Evolutionary conservation across 2,797 vertebrate genomes (phyloP).

Genomic region (Diplodus sargus): DNA sequence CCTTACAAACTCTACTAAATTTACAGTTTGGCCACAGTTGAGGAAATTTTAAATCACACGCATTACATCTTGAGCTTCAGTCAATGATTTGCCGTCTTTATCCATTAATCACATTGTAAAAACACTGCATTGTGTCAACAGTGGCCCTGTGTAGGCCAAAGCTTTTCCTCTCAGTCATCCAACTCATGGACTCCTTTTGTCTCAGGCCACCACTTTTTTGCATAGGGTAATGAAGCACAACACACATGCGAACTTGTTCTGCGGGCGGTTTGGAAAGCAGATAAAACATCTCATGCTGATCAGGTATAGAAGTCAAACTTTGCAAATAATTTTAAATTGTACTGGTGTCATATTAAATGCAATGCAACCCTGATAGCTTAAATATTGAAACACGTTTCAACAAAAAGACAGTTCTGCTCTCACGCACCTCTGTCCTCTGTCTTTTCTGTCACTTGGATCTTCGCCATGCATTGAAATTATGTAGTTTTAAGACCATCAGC

Average conservation of each 20-base stretch:
- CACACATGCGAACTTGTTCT: constrained; percentile 33
- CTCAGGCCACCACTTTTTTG: constrained; percentile 65
- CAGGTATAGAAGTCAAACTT: constrained; percentile 10
- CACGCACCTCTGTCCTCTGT: not conserved
- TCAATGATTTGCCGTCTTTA: constrained; percentile 30
- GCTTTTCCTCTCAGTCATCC: constrained; percentile 35
- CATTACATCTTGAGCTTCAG: not conserved
- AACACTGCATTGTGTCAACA: constrained; percentile 39
- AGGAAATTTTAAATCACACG: constrained; percentile 28
- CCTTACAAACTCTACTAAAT: constrained; percentile 13
- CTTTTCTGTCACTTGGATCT: constrained; percentile 44
- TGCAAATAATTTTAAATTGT: not conserved
- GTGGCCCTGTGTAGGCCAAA: constrained; percentile 16
- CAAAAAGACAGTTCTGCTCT: not conserved
- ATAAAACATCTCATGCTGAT: constrained; percentile 11
- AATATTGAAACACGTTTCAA: not conserved
- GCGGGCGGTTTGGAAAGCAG: constrained; percentile 38
- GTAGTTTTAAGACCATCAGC: constrained; percentile 74
- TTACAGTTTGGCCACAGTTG: constrained; percentile 26
- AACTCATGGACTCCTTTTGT: constrained; percentile 57
- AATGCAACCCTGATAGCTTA: not conserved
- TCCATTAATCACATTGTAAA: constrained; percentile 47
- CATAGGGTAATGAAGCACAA: constrained; percentile 71
- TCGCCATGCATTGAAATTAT: constrained; percentile 71
- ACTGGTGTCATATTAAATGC: not conserved